A percentile compares a stretch with the other conserved stretches of the same genome.
phyloP scores from a whole-genome alignment of 2,888 invertebrate species.

The Agrilus biguttatus region DNA sequence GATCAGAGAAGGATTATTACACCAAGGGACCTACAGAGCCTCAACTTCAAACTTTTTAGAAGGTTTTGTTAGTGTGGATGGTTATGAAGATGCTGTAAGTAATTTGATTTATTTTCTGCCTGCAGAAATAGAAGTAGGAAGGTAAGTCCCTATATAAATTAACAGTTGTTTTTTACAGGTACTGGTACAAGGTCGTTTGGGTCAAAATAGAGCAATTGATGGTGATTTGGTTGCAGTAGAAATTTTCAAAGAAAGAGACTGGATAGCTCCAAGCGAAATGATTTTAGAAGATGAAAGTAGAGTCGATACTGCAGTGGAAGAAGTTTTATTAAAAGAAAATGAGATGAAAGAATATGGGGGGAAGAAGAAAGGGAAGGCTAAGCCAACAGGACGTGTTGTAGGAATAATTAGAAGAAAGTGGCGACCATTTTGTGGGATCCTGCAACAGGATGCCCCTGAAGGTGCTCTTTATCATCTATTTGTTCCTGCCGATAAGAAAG shows the following conservation, averaged over 20 bases:
- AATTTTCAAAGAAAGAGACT: constrained; percentile 74
- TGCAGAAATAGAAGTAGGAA: background rate
- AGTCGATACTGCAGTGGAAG: constrained; percentile 46
- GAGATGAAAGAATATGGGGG: constrained; percentile 6
- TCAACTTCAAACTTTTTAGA: constrained; percentile 91
- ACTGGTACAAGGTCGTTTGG: constrained; percentile 68
- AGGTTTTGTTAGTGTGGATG: constrained; percentile 70
- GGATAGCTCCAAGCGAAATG: constrained; percentile 82
- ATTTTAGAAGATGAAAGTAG: constrained; percentile 62
- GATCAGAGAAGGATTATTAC: constrained; percentile 56
- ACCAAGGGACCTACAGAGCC: constrained; percentile 72
- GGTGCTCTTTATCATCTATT: constrained; percentile 66
- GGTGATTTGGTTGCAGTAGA: constrained; percentile 88
- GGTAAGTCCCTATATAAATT: background rate
- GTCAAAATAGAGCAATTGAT: constrained; percentile 87
- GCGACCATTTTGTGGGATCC: constrained; percentile 95
- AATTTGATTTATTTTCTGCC: constrained; percentile 1
- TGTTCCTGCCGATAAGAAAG: constrained; percentile 83
- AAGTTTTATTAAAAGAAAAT: constrained; percentile 44
- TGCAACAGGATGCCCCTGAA: constrained; percentile 54
- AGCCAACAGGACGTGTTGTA: constrained; percentile 69
- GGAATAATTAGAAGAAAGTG: constrained; percentile 93
- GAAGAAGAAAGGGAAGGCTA: constrained; percentile 18
- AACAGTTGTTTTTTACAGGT: constrained; percentile 38
- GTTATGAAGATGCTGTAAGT: constrained; percentile 64